Percentiles rank a stretch among this genome's conserved stretches.
Conservation (phyloP, 1,140 invertebrate genomes). For the Phenacoccus solenopsis region DNA sequence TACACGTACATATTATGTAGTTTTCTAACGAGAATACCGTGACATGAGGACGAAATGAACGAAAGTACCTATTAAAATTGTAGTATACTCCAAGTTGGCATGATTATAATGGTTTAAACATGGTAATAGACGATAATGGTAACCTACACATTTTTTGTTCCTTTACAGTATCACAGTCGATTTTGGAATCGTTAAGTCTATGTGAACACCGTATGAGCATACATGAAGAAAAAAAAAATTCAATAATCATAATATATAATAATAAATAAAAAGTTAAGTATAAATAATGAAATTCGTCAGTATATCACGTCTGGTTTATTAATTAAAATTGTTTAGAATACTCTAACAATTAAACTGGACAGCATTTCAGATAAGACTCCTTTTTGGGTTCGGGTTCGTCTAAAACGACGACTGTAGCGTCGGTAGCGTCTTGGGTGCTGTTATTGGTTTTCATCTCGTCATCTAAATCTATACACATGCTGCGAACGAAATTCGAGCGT, state of each 20-base stretch:
- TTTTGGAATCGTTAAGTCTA: slow-evolving; percentile 2
- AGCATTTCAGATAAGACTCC: slow-evolving; percentile 9
- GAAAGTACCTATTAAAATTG: no score
- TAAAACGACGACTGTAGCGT: not conserved
- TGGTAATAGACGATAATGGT: not conserved
- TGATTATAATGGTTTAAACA: no score
- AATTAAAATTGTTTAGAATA: not conserved
- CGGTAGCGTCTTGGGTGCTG: not conserved
- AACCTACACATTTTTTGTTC: not conserved
- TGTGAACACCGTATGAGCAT: slow-evolving; percentile 1
- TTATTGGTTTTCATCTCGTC: not conserved
- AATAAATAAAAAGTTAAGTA: not conserved
- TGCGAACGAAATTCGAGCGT: slow-evolving; percentile 1
- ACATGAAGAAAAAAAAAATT: not conserved
- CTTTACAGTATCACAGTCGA: slow-evolving; percentile 1
- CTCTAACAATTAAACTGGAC: not conserved
- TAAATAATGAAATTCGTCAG: not conserved
- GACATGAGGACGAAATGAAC: no score
- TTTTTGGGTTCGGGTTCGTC: not conserved
- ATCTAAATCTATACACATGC: not conserved
- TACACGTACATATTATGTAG: no score
- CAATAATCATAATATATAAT: no score
- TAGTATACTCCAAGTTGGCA: no score
- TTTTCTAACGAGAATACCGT: no score
- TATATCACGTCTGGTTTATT: not conserved